Evolutionary conservation across 2,113 vertebrate genomes (phyloP).

Genomic region (Varanus komodoensis): DNA sequence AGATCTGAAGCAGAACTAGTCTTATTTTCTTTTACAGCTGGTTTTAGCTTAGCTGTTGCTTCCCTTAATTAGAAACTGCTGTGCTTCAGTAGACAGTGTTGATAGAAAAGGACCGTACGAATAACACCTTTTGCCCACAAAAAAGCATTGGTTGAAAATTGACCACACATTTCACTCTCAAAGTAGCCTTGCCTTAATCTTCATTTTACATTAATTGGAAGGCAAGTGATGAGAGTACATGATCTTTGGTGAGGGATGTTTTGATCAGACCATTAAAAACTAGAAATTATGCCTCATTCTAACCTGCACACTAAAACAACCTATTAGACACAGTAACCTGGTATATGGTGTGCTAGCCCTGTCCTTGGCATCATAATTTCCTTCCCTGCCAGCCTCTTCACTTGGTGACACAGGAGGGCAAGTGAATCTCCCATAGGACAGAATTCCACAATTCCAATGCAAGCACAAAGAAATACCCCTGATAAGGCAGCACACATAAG

Average conservation of each 20-base stretch:
- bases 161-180: neutral
- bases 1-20: neutral
- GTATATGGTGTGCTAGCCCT: no score
- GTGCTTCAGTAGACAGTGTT: neutral
- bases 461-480: no score
- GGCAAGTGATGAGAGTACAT: neutral
- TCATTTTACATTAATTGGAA: neutral
- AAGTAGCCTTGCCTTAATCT: neutral
- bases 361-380: no score
- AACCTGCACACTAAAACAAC: neutral
- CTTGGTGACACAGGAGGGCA: no score
- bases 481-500: no score
- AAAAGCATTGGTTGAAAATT: neutral
- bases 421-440: no score
- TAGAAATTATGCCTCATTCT: neutral
- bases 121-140: neutral
- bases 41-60: neutral
- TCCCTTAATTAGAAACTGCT: conserved; percentile 12
- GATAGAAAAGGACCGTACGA: neutral
- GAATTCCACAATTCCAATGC: no score
- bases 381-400: no score
- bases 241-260: neutral
- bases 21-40: neutral
- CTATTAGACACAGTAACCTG: neutral
- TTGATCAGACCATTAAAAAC: neutral